Evolutionary conservation across 2,113 vertebrate genomes (phyloP).

Genomic region (Myotis lucifugus): DNA sequence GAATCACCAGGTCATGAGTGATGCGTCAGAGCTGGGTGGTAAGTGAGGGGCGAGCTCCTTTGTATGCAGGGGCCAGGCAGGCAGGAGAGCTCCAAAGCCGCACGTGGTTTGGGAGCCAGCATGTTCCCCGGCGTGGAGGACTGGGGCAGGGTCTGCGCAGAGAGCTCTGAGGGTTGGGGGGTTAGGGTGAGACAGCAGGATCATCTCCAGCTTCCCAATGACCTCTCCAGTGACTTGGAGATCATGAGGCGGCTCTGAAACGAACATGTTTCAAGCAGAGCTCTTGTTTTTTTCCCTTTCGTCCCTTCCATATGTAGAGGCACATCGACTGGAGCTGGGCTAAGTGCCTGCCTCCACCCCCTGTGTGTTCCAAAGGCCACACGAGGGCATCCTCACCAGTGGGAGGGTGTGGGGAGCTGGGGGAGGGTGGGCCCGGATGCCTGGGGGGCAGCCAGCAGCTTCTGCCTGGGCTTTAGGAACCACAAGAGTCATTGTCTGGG

Average conservation of each 20-base stretch:
- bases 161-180: background rate
- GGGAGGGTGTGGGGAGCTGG: background rate
- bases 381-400: background rate
- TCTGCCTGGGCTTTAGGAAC: background rate
- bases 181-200: background rate
- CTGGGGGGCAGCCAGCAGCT: background rate
- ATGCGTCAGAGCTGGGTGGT: background rate
- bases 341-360: too few relatives aligned
- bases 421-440: background rate
- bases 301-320: rapidly evolving
- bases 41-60: background rate
- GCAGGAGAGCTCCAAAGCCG: background rate
- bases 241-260: background rate
- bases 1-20: background rate
- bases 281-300: background rate
- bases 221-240: background rate
- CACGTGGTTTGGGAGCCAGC: background rate
- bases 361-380: background rate
- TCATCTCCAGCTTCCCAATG: background rate
- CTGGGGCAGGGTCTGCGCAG: background rate
- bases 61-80: background rate
- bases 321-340: background rate
- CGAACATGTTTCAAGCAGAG: background rate
- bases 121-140: background rate
- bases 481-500: background rate